phyloP scores from a whole-genome alignment of 2,797 vertebrate genomes.

The Psittacula echo region DNA sequence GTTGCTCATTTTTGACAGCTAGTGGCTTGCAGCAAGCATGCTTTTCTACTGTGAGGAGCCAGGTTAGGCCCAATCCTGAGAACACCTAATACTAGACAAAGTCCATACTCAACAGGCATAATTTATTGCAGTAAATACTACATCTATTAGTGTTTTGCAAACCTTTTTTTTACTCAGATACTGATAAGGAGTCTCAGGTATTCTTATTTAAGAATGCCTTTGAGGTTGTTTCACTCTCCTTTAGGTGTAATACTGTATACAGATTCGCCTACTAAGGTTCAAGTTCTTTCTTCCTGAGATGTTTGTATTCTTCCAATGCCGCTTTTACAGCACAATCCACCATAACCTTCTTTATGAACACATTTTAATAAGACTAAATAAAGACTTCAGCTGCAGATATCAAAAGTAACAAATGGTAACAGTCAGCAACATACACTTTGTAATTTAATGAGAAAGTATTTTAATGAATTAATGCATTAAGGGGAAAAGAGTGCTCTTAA shows the following conservation, averaged over 20 bases:
- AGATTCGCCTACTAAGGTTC: neutral
- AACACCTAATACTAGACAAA: neutral
- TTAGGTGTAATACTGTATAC: neutral
- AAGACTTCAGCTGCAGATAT: neutral
- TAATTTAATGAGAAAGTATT: slow-evolving; percentile 44
- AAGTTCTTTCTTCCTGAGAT: neutral
- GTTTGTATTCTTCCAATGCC: neutral
- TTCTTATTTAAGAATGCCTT: neutral
- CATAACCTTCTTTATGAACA: neutral
- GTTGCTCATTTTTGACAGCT: neutral
- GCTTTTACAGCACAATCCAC: neutral
- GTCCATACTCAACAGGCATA: neutral
- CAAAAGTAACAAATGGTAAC: slow-evolving; percentile 5
- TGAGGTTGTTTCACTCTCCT: neutral
- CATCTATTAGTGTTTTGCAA: neutral
- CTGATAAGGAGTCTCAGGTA: neutral
- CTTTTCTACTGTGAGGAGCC: neutral
- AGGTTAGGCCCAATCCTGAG: neutral
- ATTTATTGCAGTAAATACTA: neutral
- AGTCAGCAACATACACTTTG: neutral
- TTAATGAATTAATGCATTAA: slow-evolving; percentile 43
- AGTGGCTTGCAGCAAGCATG: slow-evolving; percentile 23
- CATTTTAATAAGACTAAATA: neutral
- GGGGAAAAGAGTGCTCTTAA: slow-evolving; percentile 12
- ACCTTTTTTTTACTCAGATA: neutral